Base-by-base conservation (phyloP, 2,797 vertebrate species). In the Linurgus olivaceus region DNA sequence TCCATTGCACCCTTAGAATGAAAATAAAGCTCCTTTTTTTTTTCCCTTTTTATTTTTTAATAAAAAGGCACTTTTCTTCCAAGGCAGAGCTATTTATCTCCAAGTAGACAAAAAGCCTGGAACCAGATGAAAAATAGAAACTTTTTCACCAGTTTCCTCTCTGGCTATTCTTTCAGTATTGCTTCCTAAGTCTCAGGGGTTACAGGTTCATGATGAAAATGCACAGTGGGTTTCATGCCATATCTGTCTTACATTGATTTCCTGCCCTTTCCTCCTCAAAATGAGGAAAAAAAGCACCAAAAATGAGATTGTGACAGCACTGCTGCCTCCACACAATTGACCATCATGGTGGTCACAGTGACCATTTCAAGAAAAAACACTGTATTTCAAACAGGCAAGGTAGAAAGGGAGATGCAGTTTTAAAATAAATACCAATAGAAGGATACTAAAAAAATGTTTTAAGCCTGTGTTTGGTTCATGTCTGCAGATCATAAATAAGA, bases 201-300 rank as follows among this genome's bases (percentile, higher is more conserved):
- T 58, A 52, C n/a, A 86, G 52, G 58, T 55, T 93, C 58, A 42
- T 11, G 70, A 52, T 26, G 45, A 86, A 87, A 97, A 92, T 89
- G 51, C 58, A 74, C 79, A 47, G 35, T 63, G 77, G 13, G 21
- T 37, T 89, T 44, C 3, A 20, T 2, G 4, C 10, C 1, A 0
- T 55, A 86, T 93, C 67, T 93, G 24, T 91, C 86, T 73, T 74
- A 15, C 81, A 80, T 92, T 81, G 92, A 94, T 96, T 96, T 97
- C 86, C 55, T 97, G 35, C 75, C 54, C 33, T 90, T 95, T 66
- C 17, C 21, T 47, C 13, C 18, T 9, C 5, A 84, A 94, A 82
- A 67, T 10, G 38, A 29, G 28, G 11, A 23, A 47, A 47, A 77
- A 77, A 78, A 47, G 0, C 29, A 58, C 16, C 38, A 48, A 85